A percentile compares a stretch with the other conserved stretches of the same genome.
Conservation (phyloP, 1,140 invertebrate species). For the Sitobion miscanthi region DNA sequence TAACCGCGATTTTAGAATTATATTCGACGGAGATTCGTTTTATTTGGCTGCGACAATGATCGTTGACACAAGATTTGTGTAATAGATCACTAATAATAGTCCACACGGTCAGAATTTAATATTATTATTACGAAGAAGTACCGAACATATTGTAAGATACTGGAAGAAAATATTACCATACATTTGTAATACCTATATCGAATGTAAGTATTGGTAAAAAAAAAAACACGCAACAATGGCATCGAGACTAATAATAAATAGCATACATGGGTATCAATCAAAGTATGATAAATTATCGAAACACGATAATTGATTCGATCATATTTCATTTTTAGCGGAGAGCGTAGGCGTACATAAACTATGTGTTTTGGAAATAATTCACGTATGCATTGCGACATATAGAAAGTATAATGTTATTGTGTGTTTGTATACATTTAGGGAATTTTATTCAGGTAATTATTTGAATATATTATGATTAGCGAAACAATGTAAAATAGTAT, state of each 20-base stretch:
- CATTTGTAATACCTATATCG: neutral
- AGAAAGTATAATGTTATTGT: neutral
- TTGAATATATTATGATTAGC: no score
- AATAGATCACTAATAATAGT: no score
- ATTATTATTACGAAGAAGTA: neutral
- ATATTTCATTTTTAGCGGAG: neutral
- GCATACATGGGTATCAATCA: neutral
- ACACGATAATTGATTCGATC: neutral
- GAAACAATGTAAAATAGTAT: no score
- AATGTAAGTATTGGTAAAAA: neutral
- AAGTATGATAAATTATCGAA: neutral
- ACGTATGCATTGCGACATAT: neutral
- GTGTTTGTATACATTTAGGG: neutral
- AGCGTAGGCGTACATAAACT: neutral
- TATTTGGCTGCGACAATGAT: no score
- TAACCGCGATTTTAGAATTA: no score
- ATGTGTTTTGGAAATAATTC: neutral
- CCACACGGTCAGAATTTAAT: no score
- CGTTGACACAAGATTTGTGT: no score
- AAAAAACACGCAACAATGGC: neutral
- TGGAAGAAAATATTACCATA: neutral
- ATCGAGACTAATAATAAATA: neutral
- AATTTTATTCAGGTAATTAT: no score
- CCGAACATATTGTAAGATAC: neutral
- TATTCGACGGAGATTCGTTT: no score